phyloP scores from a whole-genome alignment of 2,113 vertebrate genomes.

The Macquaria ambigua region DNA sequence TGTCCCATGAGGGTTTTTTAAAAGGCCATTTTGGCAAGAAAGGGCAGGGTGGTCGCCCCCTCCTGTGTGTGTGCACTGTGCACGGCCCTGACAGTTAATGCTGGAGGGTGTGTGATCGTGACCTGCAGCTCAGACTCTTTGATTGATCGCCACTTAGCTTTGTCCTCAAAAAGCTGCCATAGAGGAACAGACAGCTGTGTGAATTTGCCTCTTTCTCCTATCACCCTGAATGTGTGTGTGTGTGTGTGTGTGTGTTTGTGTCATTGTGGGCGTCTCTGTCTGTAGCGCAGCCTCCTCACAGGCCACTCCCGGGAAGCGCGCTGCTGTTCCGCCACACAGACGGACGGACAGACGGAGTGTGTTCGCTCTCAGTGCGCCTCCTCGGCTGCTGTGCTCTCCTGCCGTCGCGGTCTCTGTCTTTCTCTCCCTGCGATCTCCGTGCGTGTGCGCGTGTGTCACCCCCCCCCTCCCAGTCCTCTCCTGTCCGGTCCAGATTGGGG shows the following conservation, averaged over 20 bases:
- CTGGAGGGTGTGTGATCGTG: not conserved
- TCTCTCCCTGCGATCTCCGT: not conserved
- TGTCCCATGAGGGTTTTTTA: not conserved
- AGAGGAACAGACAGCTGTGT: constrained; percentile 23
- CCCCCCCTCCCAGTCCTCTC: not conserved
- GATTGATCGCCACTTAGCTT: not conserved
- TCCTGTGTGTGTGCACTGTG: not conserved
- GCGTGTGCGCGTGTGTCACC: constrained; percentile 4
- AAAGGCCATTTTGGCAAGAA: not conserved
- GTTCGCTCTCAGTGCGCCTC: constrained; percentile 31
- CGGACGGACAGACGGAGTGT: constrained; percentile 40
- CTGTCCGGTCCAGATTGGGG: constrained; percentile 1
- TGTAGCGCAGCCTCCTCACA: constrained; percentile 64
- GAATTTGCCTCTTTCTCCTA: not conserved
- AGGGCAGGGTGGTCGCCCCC: not conserved
- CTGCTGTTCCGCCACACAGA: constrained; percentile 59
- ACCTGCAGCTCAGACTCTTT: not conserved
- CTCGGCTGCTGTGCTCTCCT: constrained; percentile 19
- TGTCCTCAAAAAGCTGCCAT: constrained; percentile 12
- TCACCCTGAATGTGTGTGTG: constrained; percentile 6
- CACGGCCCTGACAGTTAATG: not conserved
- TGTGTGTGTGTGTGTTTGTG: constrained; percentile 18
- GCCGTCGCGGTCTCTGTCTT: not conserved
- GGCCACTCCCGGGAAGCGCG: constrained; percentile 85
- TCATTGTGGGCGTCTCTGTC: constrained; percentile 62